phyloP scores from a whole-genome alignment of 2,797 vertebrate species.

The Graptemys geographica region DNA sequence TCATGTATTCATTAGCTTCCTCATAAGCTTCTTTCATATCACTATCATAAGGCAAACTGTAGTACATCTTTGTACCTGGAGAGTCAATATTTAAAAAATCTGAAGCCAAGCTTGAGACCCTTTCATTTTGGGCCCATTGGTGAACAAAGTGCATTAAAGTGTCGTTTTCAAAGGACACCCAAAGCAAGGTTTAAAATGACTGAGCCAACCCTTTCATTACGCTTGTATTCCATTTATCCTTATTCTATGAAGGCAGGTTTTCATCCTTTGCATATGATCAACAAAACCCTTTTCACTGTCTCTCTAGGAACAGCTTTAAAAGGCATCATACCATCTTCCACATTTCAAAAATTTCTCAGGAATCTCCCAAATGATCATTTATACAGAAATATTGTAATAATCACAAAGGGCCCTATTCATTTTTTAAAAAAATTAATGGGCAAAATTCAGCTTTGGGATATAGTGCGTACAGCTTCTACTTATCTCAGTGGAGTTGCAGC shows the following conservation, averaged over 20 bases:
- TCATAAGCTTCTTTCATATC: slow-evolving; percentile 55
- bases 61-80: slow-evolving; percentile 72
- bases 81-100: slow-evolving; percentile 68
- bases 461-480: not conserved
- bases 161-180: slow-evolving; percentile 75
- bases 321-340: slow-evolving; percentile 34
- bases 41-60: slow-evolving; percentile 76
- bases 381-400: slow-evolving; percentile 69
- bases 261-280: slow-evolving; percentile 57
- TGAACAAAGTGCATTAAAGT: slow-evolving; percentile 82
- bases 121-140: slow-evolving; percentile 67
- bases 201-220: slow-evolving; percentile 59
- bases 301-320: slow-evolving; percentile 42
- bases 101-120: slow-evolving; percentile 66
- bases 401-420: slow-evolving; percentile 69
- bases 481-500: not conserved
- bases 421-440: slow-evolving; percentile 52
- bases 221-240: slow-evolving; percentile 42
- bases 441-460: slow-evolving; percentile 26
- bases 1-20: slow-evolving; percentile 44
- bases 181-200: slow-evolving; percentile 73
- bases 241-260: slow-evolving; percentile 60
- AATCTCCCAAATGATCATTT: slow-evolving; percentile 73
- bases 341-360: slow-evolving; percentile 51
- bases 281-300: slow-evolving; percentile 30